Conservation (phyloP, 2,113 vertebrate genomes). For the Colinus virginianus region DNA sequence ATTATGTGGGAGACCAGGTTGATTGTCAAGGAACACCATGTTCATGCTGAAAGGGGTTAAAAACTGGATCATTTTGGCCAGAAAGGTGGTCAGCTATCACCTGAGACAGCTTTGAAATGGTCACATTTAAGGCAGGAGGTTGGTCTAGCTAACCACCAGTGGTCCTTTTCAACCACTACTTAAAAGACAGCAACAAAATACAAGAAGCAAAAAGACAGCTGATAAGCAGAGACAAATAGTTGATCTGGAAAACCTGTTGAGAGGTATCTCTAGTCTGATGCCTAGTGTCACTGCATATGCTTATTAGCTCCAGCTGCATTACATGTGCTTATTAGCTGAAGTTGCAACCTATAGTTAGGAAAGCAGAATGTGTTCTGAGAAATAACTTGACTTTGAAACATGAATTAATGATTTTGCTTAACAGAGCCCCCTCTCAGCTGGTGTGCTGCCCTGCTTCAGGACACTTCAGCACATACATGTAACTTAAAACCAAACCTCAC, state of each 20-base stretch:
- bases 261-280: background rate
- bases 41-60: background rate
- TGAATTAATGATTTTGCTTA: background rate
- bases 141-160: background rate
- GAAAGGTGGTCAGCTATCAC: rapidly evolving
- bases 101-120: background rate
- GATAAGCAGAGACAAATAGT: background rate
- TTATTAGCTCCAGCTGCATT: background rate
- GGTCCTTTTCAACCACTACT: background rate
- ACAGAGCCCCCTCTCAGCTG: background rate
- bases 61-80: background rate
- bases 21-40: background rate
- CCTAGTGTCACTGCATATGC: background rate
- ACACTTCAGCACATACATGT: background rate
- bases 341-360: background rate
- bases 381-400: background rate
- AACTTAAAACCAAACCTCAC: background rate
- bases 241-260: background rate
- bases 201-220: background rate
- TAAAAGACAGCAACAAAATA: background rate
- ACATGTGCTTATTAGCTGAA: background rate
- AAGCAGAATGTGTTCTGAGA: background rate
- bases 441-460: background rate
- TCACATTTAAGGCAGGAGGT: background rate
- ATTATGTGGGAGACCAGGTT: background rate